A percentile compares a stretch with the other conserved stretches of the same genome.
Conservation (phyloP, 1,140 invertebrate genomes). For the Leptopilina boulardi region DNA sequence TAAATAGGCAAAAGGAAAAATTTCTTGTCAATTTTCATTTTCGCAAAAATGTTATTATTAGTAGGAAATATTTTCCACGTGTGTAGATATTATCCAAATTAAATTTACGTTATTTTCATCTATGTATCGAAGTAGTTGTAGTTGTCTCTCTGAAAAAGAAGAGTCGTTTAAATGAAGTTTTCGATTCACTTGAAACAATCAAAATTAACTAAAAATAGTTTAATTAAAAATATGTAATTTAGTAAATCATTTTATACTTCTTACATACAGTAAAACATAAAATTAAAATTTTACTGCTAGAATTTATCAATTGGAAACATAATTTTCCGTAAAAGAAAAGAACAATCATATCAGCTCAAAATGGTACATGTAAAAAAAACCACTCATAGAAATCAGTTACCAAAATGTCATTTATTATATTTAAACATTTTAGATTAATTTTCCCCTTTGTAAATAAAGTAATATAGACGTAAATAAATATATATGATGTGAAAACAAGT, state of each 20-base stretch:
- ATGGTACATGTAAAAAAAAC: not conserved
- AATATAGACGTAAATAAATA: not conserved
- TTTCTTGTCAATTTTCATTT: not conserved
- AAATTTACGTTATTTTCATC: no score
- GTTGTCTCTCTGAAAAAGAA: no score
- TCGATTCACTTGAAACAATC: no score
- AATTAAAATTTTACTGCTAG: no score
- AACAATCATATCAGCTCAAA: not conserved
- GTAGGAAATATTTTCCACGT: slow-evolving; percentile 2
- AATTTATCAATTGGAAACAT: no score
- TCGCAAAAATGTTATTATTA: not conserved
- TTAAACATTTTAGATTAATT: not conserved
- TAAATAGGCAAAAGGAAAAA: not conserved
- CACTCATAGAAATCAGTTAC: not conserved
- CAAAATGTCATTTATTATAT: not conserved
- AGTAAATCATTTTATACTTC: no score
- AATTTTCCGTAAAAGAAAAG: no score
- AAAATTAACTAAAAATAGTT: no score
- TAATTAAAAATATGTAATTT: no score
- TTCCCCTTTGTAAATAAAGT: not conserved
- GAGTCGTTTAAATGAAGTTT: no score
- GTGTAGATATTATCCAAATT: not conserved
- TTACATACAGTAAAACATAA: no score
- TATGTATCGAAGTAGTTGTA: no score
- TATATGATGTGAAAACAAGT: slow-evolving; percentile 14